Base-by-base conservation (phyloP, 2,797 vertebrate species). In the Sebastes hopkinsi region DNA sequence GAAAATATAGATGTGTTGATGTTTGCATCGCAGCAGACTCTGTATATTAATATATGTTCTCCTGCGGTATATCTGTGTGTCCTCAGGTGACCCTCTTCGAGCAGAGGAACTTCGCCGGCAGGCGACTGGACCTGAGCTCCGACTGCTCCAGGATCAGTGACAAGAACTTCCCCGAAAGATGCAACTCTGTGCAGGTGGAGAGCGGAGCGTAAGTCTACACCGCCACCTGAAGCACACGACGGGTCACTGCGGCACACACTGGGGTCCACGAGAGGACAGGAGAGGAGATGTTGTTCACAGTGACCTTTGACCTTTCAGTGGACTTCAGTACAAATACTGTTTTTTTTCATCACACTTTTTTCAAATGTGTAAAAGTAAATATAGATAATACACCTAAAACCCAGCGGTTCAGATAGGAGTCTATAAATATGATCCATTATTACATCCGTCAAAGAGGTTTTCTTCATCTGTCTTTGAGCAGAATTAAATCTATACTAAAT, bases 111-210 rank as follows among this genome's bases (percentile, higher is more conserved):
- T 96, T 96, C 55, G 92, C 96, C 9, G 96, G 96, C 68, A 84
- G 94, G 2, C 92, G 94, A 5, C 91, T 96, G 89, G 95, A 96
- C 87, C 94, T 96, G 85, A 96, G 82, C 71, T 92, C 94, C 2
- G 95, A 96, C 91, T 96, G 95, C 61, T 70, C 92, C 75, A 90
- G 93, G 76, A 46, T 96, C 77, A 94, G 92, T 7, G 95, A 96
- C 38, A 95, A 94, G 89, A 96, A 92, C 93, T 96, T 96, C 90
- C 94, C 96, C 3, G 95, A 96, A 82, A 95, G 92, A 96, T 96
- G 96, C 77, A 96, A 96, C 92, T 96, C 96, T 56, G 96, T 96
- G 86, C 95, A 96, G 87, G 95, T 96, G 91, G 95, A 96, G 82
- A 94, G 93, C 68, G 95, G 95, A 92, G 95, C 93, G 96, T 96